Conservation (phyloP, 2,888 invertebrate species). For the Eupithecia subfuscata region DNA sequence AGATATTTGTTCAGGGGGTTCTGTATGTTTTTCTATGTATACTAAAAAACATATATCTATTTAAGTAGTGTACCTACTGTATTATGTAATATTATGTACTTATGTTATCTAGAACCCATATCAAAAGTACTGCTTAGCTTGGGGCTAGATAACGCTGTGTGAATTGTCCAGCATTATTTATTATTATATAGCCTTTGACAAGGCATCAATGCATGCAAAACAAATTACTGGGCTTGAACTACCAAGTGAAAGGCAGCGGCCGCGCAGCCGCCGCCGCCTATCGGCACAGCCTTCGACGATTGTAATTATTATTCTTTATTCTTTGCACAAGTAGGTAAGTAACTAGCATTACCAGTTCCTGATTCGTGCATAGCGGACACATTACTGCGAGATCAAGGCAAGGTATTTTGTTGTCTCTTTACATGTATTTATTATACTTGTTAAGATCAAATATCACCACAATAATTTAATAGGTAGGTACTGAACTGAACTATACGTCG, state of each 20-base stretch:
- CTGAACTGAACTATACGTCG: neutral
- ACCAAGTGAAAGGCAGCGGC: constrained; percentile 29
- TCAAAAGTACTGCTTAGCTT: no score
- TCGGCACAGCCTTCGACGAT: constrained; percentile 26
- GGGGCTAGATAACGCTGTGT: no score
- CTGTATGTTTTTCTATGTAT: no score
- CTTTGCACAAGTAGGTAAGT: constrained; percentile 17
- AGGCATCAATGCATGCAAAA: neutral
- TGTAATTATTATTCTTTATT: constrained; percentile 20
- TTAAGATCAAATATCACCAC: neutral
- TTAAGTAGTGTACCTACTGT: no score
- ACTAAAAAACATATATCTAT: no score
- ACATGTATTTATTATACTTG: neutral
- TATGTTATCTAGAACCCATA: no score
- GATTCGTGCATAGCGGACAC: constrained; percentile 19
- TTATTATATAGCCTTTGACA: no score
- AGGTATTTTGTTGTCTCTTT: neutral
- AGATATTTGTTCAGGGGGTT: no score
- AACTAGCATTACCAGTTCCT: constrained; percentile 26
- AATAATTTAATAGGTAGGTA: neutral
- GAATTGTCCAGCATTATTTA: no score
- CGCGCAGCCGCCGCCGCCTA: neutral
- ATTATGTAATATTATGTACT: no score
- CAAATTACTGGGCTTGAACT: neutral
- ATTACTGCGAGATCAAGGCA: neutral